Evolutionary conservation across 1,140 invertebrate genomes (phyloP).

Genomic region (Lucilia cuprina): DNA sequence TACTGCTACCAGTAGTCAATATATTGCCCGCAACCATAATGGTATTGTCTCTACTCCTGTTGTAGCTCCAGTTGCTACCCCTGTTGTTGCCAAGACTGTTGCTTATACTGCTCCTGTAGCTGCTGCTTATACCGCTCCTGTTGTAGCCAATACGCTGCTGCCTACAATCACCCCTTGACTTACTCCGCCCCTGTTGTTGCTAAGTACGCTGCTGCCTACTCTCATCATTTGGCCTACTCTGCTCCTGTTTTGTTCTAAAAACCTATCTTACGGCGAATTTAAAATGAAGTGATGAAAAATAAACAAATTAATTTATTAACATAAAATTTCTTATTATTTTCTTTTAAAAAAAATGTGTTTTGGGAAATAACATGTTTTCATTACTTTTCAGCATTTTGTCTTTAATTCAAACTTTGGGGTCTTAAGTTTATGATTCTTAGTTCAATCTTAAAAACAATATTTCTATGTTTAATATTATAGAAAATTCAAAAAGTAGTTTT

Average conservation of each 20-base stretch:
- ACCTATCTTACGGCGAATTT: background rate
- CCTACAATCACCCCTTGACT: slow-evolving; percentile 32
- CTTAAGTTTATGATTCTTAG: too few species aligned
- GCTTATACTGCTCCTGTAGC: slow-evolving; percentile 46
- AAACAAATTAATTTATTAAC: too few species aligned
- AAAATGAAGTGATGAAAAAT: too few species aligned
- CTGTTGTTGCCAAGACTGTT: slow-evolving; percentile 24
- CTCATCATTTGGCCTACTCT: background rate
- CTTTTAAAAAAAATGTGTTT: too few species aligned
- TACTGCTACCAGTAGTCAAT: slow-evolving; percentile 64
- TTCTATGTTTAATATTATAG: too few species aligned
- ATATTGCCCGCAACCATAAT: slow-evolving; percentile 63
- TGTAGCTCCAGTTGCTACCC: slow-evolving; percentile 28
- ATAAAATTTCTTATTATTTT: too few species aligned
- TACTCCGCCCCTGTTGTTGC: slow-evolving; percentile 39
- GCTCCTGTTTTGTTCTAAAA: slow-evolving; percentile 3
- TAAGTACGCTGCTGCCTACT: slow-evolving; percentile 13
- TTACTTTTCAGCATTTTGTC: too few species aligned
- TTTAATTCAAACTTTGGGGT: too few species aligned
- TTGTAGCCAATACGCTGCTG: slow-evolving; percentile 26
- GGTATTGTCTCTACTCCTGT: slow-evolving; percentile 46
- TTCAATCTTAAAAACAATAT: too few species aligned
- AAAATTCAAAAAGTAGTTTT: too few species aligned
- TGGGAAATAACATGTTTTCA: too few species aligned
- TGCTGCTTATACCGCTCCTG: slow-evolving; percentile 16